Base-by-base conservation (phyloP, 1,140 invertebrate genomes). In the Philopotamus ludificatus region DNA sequence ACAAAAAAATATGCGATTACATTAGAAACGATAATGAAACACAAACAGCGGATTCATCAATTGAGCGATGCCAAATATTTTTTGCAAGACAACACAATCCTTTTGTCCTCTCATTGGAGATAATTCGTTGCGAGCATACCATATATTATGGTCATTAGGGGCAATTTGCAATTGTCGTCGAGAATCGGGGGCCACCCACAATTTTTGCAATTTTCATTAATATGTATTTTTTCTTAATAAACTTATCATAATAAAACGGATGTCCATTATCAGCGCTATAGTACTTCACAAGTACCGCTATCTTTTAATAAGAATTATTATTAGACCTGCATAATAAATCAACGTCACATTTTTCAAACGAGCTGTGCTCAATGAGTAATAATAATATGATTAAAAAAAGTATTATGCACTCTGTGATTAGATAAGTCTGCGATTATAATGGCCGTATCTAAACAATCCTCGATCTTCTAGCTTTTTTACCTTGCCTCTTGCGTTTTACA, bases 161-260 rank as follows among this genome's bases (percentile, higher is more conserved):
- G 25, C 42, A 60, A 45, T 60, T 60, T 26, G 57, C 34, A 57
- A 57, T 57, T 39, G 39, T 41, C n/a, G n/a, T n/a, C 54, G n/a
- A 42, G 26, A 25, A 41, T 58, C 8, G 15, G n/a, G 12, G 57
- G 18, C 57, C 57, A 60, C 57, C 57, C 57, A 60, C 57, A 20
- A 9, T 12, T 47, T 2, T 4, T 28, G 2, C 10, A 50, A 26
- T 53, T 25, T 26, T 26, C 50, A 53, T 16, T 50, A 20, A 34
- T n/a, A n/a, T 34, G 28, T 12, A 34, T 12, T 34, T 34, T 34
- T 34, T n/a, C n/a, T n/a, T n/a, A n/a, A n/a, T n/a, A n/a, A n/a
- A n/a, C n/a, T n/a, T n/a, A n/a, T n/a, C n/a, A n/a, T n/a, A n/a
- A n/a, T n/a, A n/a, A n/a, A n/a, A n/a, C n/a, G n/a, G n/a, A n/a